Evolutionary conservation across 2,797 vertebrate species (phyloP), one percentile per base, ranked within the genome.

Genomic region (Cottoperca gobio): DNA sequence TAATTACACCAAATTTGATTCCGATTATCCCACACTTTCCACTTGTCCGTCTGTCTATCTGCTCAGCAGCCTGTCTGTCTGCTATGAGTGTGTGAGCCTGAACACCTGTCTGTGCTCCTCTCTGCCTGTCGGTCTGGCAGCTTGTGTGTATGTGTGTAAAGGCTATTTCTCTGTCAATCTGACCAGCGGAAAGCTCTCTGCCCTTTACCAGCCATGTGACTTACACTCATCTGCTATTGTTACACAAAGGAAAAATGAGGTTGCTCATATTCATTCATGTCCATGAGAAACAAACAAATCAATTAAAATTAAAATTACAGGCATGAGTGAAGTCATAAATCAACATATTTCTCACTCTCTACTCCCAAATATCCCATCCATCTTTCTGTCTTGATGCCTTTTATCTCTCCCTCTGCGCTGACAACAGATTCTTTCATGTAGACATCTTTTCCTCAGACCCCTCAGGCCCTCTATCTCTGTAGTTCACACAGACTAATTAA

Each of bases 381-480:
- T 91, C 91, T 93, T 85, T 91, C 79, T 82, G 84, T 74, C 85
- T 33, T 28, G 42, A 21, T 82, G 78, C 87, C 93, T 95, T 94
- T 94, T 86, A 94, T 94, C 90, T 93, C 72, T 65, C 55, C 70
- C 85, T 92, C 86, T 82, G 78, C 57, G 62, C 73, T 31, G 89
- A 85, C 88, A 92, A 94, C 90, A 78, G 89, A 72, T 74, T 82
- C 94, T 95, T 95, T 95, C 92, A 95, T 94, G 90, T 87, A 45
- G 70, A 79, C 89, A 82, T 93, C 92, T 91, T 85, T 81, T 84
- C 86, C 86, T 85, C 83, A 13, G 55, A 74, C 70, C 92, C 93
- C 93, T 91, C 82, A 43, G 92, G 90, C 92, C 65, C 62, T 86
- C 86, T 78, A 78, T 84, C 81, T 82, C 70, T 79, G 81, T 88